Percentiles rank a stretch among this genome's conserved stretches.
Conservation (phyloP, 2,888 invertebrate genomes). For the Eucera pruinosa region DNA sequence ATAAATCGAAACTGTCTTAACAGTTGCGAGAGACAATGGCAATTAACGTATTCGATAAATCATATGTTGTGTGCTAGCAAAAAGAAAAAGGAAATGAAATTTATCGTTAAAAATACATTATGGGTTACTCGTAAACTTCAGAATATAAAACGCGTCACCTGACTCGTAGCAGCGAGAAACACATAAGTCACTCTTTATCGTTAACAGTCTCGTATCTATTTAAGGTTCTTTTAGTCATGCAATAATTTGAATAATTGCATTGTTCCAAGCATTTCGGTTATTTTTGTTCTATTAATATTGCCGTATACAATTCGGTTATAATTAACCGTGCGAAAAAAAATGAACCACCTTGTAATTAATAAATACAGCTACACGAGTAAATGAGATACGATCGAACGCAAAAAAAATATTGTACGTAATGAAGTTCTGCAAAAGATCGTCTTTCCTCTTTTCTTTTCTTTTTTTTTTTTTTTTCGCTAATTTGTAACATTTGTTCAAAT, state of each 20-base stretch:
- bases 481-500: background rate
- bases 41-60: background rate
- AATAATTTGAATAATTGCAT: background rate
- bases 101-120: background rate
- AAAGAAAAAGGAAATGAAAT: background rate
- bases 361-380: no score
- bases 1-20: background rate
- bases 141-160: conserved; percentile 39
- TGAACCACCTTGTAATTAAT: no score
- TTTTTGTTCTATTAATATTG: background rate
- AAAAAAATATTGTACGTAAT: no score
- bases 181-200: conserved; percentile 51
- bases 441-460: no score
- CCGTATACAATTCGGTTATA: background rate
- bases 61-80: background rate
- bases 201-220: conserved; percentile 36
- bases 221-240: conserved; percentile 5
- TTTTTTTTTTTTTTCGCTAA: no score
- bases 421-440: background rate
- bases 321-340: no score
- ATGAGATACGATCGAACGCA: no score
- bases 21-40: background rate
- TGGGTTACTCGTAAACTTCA: background rate
- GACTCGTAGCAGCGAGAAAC: conserved; percentile 48
- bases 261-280: no score